A percentile compares a stretch with the other conserved stretches of the same genome.
Conservation (phyloP, 2,113 vertebrate genomes). For the Myocastor coypus region DNA sequence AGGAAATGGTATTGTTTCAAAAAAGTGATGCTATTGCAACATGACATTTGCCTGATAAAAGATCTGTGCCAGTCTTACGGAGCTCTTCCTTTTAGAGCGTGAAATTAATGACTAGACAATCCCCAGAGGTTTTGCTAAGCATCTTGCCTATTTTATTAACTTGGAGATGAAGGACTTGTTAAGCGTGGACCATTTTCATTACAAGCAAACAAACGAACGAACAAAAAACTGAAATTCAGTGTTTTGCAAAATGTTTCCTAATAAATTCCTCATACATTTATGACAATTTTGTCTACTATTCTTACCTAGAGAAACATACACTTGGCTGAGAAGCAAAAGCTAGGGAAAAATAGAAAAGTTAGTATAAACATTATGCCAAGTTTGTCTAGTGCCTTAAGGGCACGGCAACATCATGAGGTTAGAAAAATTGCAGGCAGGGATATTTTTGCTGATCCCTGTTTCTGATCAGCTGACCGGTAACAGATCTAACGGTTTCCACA, state of each 20-base stretch:
- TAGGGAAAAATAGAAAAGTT: conserved; percentile 42
- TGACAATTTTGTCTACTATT: conserved; percentile 10
- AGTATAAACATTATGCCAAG: conserved; percentile 29
- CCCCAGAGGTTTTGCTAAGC: background rate
- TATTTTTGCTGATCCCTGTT: conserved; percentile 20
- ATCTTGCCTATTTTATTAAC: conserved; percentile 6
- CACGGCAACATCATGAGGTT: background rate
- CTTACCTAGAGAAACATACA: conserved; percentile 23
- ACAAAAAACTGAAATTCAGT: background rate
- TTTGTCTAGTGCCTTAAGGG: background rate
- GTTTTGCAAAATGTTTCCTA: background rate
- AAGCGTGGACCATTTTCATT: background rate
- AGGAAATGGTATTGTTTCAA: background rate
- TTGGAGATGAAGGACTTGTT: background rate
- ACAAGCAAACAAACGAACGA: background rate
- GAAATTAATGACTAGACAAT: conserved; percentile 39
- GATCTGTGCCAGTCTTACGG: background rate
- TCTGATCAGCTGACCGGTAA: conserved; percentile 21
- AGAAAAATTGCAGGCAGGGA: conserved; percentile 26
- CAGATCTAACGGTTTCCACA: background rate
- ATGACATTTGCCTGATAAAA: conserved; percentile 3
- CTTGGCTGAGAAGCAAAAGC: background rate
- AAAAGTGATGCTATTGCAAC: background rate
- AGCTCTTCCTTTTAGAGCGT: background rate
- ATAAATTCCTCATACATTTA: background rate